A percentile compares a stretch with the other conserved stretches of the same genome.
phyloP scores from a whole-genome alignment of 2,888 invertebrate species.

The Cantharis lateralis region DNA sequence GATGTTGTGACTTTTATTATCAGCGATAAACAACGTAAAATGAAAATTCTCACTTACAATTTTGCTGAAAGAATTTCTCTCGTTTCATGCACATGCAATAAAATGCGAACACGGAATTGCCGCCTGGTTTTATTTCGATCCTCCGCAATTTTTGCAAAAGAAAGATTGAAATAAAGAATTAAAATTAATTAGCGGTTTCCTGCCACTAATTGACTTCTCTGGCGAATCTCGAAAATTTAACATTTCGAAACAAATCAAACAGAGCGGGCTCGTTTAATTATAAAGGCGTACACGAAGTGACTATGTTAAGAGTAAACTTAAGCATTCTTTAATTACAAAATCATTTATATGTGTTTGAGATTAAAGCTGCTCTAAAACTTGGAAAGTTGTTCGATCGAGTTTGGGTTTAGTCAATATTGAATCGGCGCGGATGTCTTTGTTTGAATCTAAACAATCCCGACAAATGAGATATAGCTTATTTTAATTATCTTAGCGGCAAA shows the following conservation, averaged over 20 bases:
- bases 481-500: not conserved
- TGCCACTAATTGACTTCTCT: not conserved
- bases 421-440: not conserved
- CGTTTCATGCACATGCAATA: not conserved
- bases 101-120: not conserved
- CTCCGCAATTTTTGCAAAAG: not conserved
- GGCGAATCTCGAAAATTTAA: not conserved
- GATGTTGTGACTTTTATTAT: too few relatives aligned
- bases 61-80: not conserved
- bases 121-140: not conserved
- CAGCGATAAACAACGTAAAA: too few relatives aligned
- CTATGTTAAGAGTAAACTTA: not conserved
- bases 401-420: slow-evolving; percentile 16
- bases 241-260: not conserved
- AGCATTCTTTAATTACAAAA: not conserved
- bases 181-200: not conserved
- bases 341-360: slow-evolving; percentile 1
- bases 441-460: not conserved
- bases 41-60: not conserved
- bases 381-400: slow-evolving; percentile 7
- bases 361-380: not conserved
- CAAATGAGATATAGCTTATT: not conserved
- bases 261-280: not conserved
- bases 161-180: not conserved
- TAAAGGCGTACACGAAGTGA: not conserved